Evolutionary conservation across 2,113 vertebrate species (phyloP).

Genomic region (Lycocorax pyrrhopterus): DNA sequence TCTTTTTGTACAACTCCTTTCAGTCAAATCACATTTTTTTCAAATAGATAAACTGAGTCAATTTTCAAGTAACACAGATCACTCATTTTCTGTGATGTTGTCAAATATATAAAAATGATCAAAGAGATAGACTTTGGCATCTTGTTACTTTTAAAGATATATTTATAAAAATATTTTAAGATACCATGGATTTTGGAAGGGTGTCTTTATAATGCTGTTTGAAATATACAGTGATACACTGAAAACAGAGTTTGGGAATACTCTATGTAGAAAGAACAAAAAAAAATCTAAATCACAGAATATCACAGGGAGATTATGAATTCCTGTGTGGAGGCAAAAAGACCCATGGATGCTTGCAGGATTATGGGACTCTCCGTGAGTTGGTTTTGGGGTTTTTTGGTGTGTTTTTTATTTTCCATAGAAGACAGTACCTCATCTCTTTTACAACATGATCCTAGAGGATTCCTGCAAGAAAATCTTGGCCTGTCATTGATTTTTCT

Average conservation of each 20-base stretch:
- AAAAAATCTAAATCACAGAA: not conserved
- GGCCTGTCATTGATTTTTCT: not conserved
- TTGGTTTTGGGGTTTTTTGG: fast-evolving
- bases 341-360: not conserved
- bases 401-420: not conserved
- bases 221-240: not conserved
- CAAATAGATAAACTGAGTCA: not conserved
- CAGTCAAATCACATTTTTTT: not conserved
- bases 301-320: not conserved
- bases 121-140: not conserved
- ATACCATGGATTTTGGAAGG: not conserved
- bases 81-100: not conserved
- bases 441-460: not conserved
- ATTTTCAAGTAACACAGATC: not conserved
- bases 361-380: not conserved
- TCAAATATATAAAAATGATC: not conserved
- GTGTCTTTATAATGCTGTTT: not conserved
- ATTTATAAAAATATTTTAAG: not conserved
- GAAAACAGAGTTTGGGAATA: not conserved
- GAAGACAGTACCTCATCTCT: not conserved
- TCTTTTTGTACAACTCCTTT: not conserved
- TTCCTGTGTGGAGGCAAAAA: not conserved
- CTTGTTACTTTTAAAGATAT: not conserved
- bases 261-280: not conserved
- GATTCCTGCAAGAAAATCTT: not conserved